phyloP scores from a whole-genome alignment of 1,140 invertebrate genomes.

The Meloidogyne floridensis region DNA sequence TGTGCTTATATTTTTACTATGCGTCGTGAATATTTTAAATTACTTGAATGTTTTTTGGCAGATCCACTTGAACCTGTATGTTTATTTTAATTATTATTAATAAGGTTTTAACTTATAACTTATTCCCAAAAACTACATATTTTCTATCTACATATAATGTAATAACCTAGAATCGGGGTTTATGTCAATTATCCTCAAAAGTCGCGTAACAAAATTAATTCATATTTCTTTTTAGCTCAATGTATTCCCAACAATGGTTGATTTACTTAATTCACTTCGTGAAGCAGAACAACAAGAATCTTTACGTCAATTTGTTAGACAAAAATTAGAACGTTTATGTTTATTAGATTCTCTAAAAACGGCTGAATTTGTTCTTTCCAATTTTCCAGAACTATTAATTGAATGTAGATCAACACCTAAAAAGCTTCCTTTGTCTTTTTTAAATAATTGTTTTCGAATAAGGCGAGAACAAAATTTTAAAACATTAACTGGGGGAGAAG shows the following conservation, averaged over 20 bases:
- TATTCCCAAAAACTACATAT: too few species aligned
- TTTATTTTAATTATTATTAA: constrained; percentile 24
- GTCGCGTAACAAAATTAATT: too few species aligned
- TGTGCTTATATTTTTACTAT: constrained; percentile 53
- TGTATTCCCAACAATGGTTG: constrained; percentile 38
- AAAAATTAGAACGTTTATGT: constrained; percentile 15
- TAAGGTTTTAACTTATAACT: too few species aligned
- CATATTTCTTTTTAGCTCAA: constrained; percentile 25
- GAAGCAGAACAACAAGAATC: constrained; percentile 21
- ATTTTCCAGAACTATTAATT: constrained; percentile 23
- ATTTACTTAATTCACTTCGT: constrained; percentile 39
- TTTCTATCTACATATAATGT: too few species aligned
- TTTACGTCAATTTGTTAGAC: constrained; percentile 30
- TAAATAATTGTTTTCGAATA: constrained; percentile 50
- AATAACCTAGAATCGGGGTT: too few species aligned
- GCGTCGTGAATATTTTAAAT: constrained; percentile 42
- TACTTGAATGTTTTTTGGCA: constrained; percentile 46
- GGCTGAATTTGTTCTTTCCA: constrained; percentile 31
- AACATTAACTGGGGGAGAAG: constrained; percentile 48
- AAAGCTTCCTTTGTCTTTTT: constrained; percentile 31
- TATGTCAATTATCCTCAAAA: too few species aligned
- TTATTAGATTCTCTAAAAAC: constrained; percentile 12
- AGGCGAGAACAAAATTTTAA: constrained; percentile 38
- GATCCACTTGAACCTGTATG: constrained; percentile 32
- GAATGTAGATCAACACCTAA: constrained; percentile 8